phyloP scores from a whole-genome alignment of 2,888 invertebrate species.

The Aricia artaxerxes region DNA sequence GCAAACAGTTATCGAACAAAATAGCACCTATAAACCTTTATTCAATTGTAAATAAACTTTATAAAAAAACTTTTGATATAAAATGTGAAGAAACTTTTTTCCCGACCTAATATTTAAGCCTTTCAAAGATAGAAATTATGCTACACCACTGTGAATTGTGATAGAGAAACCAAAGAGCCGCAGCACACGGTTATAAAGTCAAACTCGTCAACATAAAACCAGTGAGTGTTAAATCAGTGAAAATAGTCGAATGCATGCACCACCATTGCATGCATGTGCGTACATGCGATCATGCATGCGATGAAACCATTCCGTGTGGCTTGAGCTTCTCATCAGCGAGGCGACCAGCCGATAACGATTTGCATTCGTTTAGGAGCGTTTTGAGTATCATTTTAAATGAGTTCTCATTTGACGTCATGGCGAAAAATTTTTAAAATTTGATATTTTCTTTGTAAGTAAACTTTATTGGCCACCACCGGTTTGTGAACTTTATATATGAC shows the following conservation, averaged over 20 bases:
- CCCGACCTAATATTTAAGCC: too few relatives aligned
- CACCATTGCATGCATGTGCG: conserved; percentile 25
- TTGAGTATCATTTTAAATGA: not conserved
- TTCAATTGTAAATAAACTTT: too few relatives aligned
- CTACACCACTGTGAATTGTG: too few relatives aligned
- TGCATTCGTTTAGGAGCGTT: conserved; percentile 30
- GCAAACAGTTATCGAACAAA: too few relatives aligned
- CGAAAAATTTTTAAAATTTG: too few relatives aligned
- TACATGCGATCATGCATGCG: conserved; percentile 34
- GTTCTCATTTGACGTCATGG: not conserved
- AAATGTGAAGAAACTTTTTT: too few relatives aligned
- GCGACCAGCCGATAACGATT: conserved; percentile 36
- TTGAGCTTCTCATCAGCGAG: conserved; percentile 35
- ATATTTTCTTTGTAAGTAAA: too few relatives aligned
- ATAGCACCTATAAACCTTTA: too few relatives aligned
- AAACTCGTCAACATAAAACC: not conserved
- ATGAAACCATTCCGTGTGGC: conserved; percentile 39
- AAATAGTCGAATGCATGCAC: conserved; percentile 20
- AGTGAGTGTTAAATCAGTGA: conserved; percentile 3
- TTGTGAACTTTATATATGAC: too few relatives aligned
- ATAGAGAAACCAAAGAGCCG: not conserved
- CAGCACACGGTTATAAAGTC: not conserved
- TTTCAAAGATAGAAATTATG: too few relatives aligned
- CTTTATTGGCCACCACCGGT: too few relatives aligned
- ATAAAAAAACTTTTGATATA: too few relatives aligned